Evolutionary conservation across 2,888 invertebrate species (phyloP).

Genomic region (Protodeltote pygarga): DNA sequence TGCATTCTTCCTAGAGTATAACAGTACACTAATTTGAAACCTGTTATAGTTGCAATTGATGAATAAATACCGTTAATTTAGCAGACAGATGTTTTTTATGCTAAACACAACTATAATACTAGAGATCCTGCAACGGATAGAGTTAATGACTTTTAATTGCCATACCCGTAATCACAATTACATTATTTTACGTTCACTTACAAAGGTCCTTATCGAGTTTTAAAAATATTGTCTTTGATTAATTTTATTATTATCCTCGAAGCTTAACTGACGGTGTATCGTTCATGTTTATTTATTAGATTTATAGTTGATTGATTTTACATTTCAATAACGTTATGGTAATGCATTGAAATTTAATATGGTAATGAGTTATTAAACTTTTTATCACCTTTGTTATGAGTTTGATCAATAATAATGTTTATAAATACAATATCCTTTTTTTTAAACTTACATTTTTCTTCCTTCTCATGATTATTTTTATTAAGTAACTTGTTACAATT

Average conservation of each 20-base stretch:
- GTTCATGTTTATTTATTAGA: background rate
- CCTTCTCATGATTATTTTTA: no score
- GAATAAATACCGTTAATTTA: conserved; percentile 29
- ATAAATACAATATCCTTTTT: no score
- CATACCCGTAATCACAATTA: conserved; percentile 48
- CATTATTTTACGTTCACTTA: conserved; percentile 24
- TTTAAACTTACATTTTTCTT: no score
- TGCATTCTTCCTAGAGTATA: conserved; percentile 4
- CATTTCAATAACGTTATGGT: background rate
- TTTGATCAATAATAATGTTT: no score
- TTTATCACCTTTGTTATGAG: background rate
- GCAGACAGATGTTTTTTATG: conserved; percentile 30
- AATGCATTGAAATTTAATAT: no score
- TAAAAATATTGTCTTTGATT: no score
- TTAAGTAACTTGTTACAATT: no score
- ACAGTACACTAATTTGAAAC: conserved; percentile 28
- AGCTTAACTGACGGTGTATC: no score
- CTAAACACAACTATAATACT: conserved; percentile 34
- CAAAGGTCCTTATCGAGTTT: no score
- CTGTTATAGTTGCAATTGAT: conserved; percentile 29
- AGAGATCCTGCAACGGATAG: conserved; percentile 50
- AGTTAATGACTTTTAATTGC: conserved; percentile 57
- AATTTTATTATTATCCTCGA: no score
- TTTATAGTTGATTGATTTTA: conserved; percentile 2
- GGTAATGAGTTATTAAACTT: background rate